phyloP scores from a whole-genome alignment of 2,888 invertebrate genomes.

The Acrocyrtus sp. region DNA sequence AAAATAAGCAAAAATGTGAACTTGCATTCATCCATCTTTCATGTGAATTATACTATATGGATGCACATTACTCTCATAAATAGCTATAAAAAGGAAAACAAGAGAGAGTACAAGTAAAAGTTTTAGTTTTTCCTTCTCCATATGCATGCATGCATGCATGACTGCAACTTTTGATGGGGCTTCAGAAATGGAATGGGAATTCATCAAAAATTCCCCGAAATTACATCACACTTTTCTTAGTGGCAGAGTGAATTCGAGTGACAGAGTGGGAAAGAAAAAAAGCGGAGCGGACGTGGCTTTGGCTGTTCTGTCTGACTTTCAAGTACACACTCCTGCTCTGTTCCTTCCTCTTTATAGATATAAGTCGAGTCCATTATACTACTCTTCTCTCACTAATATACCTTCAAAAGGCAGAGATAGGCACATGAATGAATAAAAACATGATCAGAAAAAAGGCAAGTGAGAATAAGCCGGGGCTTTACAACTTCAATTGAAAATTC shows the following conservation, averaged over 20 bases:
- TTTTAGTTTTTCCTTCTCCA: too few species aligned
- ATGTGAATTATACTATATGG: too few species aligned
- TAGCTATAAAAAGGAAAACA: constrained; percentile 6
- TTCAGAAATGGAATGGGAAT: constrained; percentile 58
- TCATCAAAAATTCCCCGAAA: constrained; percentile 62
- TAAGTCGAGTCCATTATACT: too few species aligned
- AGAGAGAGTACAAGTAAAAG: too few species aligned
- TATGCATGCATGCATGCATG: constrained; percentile 7
- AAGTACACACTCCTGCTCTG: constrained; percentile 3
- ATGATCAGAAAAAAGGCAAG: constrained; percentile 33
- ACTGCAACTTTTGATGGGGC: too few species aligned
- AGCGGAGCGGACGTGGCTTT: constrained; percentile 39
- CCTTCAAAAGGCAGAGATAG: too few species aligned
- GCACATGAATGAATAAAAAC: constrained; percentile 16
- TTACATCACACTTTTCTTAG: constrained; percentile 61
- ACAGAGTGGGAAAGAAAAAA: constrained; percentile 35
- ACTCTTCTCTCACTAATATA: too few species aligned
- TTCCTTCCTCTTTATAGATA: too few species aligned
- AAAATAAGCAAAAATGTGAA: too few species aligned
- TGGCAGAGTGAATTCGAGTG: too few species aligned
- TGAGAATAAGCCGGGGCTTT: constrained; percentile 47
- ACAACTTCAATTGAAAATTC: constrained; percentile 62
- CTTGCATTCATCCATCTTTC: too few species aligned
- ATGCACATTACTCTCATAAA: too few species aligned
- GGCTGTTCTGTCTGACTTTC: constrained; percentile 24